Evolutionary conservation across 2,113 vertebrate species (phyloP).

Genomic region (Pseudois nayaur): DNA sequence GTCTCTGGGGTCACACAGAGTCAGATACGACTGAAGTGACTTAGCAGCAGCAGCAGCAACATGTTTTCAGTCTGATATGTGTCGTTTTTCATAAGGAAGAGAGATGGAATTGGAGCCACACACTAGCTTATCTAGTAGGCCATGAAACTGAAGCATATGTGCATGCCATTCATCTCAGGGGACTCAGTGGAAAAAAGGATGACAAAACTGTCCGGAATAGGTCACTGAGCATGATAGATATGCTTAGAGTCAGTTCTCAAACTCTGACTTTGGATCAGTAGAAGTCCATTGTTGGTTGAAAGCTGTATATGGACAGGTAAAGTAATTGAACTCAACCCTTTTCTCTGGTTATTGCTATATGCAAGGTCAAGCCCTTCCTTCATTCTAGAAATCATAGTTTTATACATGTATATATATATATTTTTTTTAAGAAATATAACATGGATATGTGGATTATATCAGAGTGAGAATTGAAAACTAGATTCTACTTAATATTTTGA

Average conservation of each 20-base stretch:
- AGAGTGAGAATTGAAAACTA: not conserved
- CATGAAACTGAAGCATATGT: not conserved
- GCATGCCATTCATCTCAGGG: not conserved
- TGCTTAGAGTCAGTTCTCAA: not conserved
- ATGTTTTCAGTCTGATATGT: not conserved
- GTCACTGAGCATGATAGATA: not conserved
- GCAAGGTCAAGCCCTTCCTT: not conserved
- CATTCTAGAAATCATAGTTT: not conserved
- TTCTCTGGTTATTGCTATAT: not conserved
- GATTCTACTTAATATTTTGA: slow-evolving; percentile 5
- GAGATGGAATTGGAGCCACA: not conserved
- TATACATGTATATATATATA: not conserved
- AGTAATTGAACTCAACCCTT: not conserved
- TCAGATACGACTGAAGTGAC: too few species aligned
- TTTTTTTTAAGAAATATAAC: not conserved
- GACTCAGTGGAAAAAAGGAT: not conserved
- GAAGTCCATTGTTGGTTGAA: not conserved
- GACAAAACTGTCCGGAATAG: not conserved
- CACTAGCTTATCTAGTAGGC: not conserved
- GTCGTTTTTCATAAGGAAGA: not conserved
- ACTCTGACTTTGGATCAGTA: not conserved
- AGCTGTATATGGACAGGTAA: not conserved
- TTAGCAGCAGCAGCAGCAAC: not conserved
- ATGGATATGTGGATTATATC: not conserved
- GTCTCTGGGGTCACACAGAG: too few species aligned